Conservation (phyloP, 2,797 vertebrate genomes). For the Microchirus variegatus region DNA sequence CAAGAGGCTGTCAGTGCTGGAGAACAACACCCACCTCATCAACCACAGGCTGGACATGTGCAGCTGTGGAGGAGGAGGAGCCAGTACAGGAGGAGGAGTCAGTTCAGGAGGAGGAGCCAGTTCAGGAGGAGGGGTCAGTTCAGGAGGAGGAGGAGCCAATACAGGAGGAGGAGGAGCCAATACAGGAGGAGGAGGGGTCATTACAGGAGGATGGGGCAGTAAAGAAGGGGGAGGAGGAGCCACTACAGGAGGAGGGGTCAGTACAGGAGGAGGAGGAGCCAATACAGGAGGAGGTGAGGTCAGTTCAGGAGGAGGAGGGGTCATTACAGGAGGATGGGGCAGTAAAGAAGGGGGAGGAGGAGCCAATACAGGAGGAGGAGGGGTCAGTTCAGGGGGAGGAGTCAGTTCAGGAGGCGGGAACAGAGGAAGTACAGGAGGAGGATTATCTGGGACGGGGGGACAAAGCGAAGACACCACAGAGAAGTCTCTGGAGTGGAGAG, state of each 20-base stretch:
- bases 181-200: background rate
- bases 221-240: background rate
- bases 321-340: background rate
- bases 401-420: constrained; percentile 3
- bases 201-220: background rate
- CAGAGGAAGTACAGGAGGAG: constrained; percentile 18
- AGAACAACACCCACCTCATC: constrained; percentile 73
- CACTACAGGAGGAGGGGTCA: background rate
- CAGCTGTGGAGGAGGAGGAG: constrained; percentile 24
- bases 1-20: constrained; percentile 63
- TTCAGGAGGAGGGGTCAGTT: background rate
- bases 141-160: background rate
- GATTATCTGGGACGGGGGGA: constrained; percentile 41
- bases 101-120: constrained; percentile 2
- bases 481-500: constrained; percentile 84
- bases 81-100: background rate
- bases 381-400: constrained; percentile 15
- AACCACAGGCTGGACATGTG: constrained; percentile 73
- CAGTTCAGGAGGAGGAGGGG: background rate
- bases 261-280: constrained; percentile 3
- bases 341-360: background rate
- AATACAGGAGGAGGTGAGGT: constrained; percentile 1
- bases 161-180: background rate
- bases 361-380: background rate
- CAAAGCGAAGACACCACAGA: constrained; percentile 65